phyloP scores from a whole-genome alignment of 2,113 vertebrate species.

The Corythoichthys haematopterus region DNA sequence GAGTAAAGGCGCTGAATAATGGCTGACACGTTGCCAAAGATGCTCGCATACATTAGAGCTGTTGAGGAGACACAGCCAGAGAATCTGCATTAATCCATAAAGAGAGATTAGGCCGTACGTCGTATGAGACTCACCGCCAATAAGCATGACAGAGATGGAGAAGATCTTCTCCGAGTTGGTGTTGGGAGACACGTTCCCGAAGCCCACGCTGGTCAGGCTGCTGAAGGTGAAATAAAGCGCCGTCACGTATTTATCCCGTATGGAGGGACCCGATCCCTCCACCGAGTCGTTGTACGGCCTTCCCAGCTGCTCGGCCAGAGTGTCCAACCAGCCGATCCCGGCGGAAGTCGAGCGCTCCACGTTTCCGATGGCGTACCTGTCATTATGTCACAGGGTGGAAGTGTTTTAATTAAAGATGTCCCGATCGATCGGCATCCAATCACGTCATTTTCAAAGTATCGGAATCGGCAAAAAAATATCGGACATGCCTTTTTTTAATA shows the following conservation, averaged over 20 bases:
- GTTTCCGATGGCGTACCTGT: slow-evolving; percentile 82
- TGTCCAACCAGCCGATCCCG: slow-evolving; percentile 90
- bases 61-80: slow-evolving; percentile 10
- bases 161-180: slow-evolving; percentile 98
- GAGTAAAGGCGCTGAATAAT: slow-evolving; percentile 88
- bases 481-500: no score
- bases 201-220: slow-evolving; percentile 94
- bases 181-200: slow-evolving; percentile 93
- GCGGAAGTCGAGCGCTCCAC: slow-evolving; percentile 78
- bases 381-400: no score
- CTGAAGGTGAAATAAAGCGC: slow-evolving; percentile 98
- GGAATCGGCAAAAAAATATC: no score
- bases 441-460: no score
- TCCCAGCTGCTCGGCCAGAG: slow-evolving; percentile 83
- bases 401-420: no score
- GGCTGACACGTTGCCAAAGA: slow-evolving; percentile 86
- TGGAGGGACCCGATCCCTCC: slow-evolving; percentile 78
- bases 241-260: slow-evolving; percentile 95
- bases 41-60: slow-evolving; percentile 89
- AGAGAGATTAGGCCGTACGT: no score
- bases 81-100: background rate
- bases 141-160: slow-evolving; percentile 97
- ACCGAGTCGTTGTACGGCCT: slow-evolving; percentile 79
- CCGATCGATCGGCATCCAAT: no score
- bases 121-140: slow-evolving; percentile 83